Conservation (phyloP, 2,113 vertebrate genomes). For the Varanus komodoensis region DNA sequence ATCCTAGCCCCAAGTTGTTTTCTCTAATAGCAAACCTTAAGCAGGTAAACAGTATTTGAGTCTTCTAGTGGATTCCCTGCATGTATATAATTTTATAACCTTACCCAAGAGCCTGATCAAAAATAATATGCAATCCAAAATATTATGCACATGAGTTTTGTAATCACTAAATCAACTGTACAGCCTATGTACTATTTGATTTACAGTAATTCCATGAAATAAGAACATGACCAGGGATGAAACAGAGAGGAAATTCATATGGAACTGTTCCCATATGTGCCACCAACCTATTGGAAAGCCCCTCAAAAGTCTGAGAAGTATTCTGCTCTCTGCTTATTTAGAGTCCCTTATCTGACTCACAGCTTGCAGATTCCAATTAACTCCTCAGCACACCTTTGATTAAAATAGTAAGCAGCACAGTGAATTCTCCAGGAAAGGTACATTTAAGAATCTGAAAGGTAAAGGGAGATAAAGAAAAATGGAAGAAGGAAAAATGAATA, state of each 20-base stretch:
- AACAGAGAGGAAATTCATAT: neutral
- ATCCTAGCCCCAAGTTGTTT: too few species aligned
- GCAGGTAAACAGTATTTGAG: too few species aligned
- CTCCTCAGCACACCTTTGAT: slow-evolving; percentile 30
- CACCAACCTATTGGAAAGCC: rapidly evolving
- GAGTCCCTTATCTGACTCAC: slow-evolving; percentile 19
- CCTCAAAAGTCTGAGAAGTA: slow-evolving; percentile 18
- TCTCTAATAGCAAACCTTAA: too few species aligned
- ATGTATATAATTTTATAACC: rapidly evolving
- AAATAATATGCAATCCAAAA: neutral
- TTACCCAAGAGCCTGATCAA: slow-evolving; percentile 27
- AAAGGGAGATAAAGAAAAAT: slow-evolving; percentile 39
- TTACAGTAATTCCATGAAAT: neutral
- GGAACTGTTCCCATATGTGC: neutral
- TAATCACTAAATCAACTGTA: neutral
- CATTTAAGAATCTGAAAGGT: slow-evolving; percentile 30
- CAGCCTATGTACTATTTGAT: neutral
- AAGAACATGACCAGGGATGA: neutral
- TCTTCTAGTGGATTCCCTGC: neutral
- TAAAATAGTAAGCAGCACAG: slow-evolving; percentile 33
- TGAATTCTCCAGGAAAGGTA: slow-evolving; percentile 21
- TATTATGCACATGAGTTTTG: neutral
- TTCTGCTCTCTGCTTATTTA: slow-evolving; percentile 28
- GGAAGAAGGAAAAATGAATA: slow-evolving; percentile 22
- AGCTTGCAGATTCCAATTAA: slow-evolving; percentile 46